Base-by-base conservation (phyloP, 2,888 invertebrate species). In the Metacarcinus magister region DNA sequence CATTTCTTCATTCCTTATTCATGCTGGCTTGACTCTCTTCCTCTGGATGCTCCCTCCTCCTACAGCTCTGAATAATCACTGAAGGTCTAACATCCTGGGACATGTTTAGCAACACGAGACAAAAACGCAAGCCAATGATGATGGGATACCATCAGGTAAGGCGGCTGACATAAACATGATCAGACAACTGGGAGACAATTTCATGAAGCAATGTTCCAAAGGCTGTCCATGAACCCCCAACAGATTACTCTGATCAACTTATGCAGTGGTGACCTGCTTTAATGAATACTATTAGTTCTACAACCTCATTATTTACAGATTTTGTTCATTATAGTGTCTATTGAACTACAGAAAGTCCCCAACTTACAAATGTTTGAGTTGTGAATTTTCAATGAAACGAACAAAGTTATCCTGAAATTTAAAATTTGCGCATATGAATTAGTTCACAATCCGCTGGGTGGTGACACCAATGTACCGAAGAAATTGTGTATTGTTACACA, bases 151-250 rank as follows among this genome's bases (percentile, higher is more conserved):
- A 39, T 87, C 39, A 28, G 87, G 32, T 39, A 87, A 39, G 39
- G 32, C 39, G 39, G 87, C 87, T 39, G 87, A 87, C 87, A 39
- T 32, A 87, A 32, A 87, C 87, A 87, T 87, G 87, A 87, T 87
- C 87, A 87, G 87, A 87, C 87, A 87, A 87, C 87, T 87, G 87
- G 32, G 87, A 87, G 87, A 87, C 87, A 39, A 75, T 32, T 39
- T 87, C 87, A 87, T 32, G 87, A 32, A 87, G 87, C 87, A 87
- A 87, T 87, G 87, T 87, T 87, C 87, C 87, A 87, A 39, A 87
- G 39, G 87, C 87, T 87, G 87, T 87, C 87, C 32, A 87, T 39
- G 39, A 87, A 75, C 28, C 75, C 28, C 87, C 87, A 39, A 32
- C 39, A 87, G 19, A 32, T 39, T 23, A 10, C 87, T 87, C 87